A percentile compares a stretch with the other conserved stretches of the same genome.
These are phyloP conservation scores for Cirrhinus mrigala DNA, from an alignment of 2,797 vertebrate species.

Conservation along the genomic window DNA sequence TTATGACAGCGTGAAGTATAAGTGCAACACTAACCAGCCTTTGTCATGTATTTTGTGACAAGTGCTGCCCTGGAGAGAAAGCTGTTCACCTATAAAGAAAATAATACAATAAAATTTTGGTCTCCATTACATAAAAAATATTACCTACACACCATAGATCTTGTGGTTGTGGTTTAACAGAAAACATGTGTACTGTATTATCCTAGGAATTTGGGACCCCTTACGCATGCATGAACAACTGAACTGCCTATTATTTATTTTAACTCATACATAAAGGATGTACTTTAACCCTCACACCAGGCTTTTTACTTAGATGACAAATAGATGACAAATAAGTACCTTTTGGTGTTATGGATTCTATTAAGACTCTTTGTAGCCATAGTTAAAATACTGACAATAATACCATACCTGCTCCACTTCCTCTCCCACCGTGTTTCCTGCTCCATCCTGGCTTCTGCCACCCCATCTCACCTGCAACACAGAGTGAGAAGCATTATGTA, in stretches of 20 bases:
- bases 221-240: not conserved
- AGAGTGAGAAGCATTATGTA: not conserved
- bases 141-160: constrained; percentile 4
- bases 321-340: not conserved
- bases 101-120: not conserved
- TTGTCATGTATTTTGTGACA: not conserved
- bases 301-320: not conserved
- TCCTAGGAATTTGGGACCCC: not conserved
- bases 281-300: constrained; percentile 6
- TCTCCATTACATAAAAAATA: constrained; percentile 11
- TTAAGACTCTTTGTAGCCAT: constrained; percentile 7
- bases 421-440: constrained; percentile 22
- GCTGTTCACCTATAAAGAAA: constrained; percentile 26
- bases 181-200: constrained; percentile 15
- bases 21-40: not conserved
- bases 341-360: constrained; percentile 9
- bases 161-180: constrained; percentile 11
- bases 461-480: constrained; percentile 27
- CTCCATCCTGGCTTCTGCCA: constrained; percentile 44
- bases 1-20: not conserved
- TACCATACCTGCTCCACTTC: constrained; percentile 5
- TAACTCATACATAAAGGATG: constrained; percentile 18
- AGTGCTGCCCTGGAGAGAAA: constrained; percentile 12
- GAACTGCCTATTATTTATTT: not conserved
- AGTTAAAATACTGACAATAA: not conserved